A percentile compares a stretch with the other conserved stretches of the same genome.
These are phyloP conservation scores for Drosophila monieri DNA, from an alignment of 2,888 invertebrate species.

Conservation along the genomic window DNA sequence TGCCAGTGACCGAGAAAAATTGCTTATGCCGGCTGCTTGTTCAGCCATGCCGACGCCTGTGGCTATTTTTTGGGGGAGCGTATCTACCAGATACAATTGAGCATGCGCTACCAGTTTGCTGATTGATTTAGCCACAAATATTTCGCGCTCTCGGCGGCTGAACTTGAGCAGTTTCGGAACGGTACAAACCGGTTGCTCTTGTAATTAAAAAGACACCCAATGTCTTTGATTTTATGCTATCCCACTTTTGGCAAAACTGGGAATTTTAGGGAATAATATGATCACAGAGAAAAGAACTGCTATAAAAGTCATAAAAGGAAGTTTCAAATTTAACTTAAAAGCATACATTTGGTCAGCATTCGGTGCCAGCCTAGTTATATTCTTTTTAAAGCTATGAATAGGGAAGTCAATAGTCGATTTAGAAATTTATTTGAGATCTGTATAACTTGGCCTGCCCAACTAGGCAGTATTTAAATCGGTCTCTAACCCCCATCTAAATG, in stretches of 20 bases:
- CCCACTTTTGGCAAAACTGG: constrained; percentile 3
- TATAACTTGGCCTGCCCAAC: constrained; percentile 5
- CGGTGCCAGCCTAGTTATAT: neutral
- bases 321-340: neutral
- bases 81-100: constrained; percentile 49
- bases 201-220: constrained; percentile 33
- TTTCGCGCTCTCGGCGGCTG: constrained; percentile 29
- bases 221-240: constrained; percentile 18
- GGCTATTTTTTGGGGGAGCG: constrained; percentile 23
- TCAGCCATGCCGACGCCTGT: constrained; percentile 34
- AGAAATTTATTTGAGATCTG: neutral
- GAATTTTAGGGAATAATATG: constrained; percentile 1
- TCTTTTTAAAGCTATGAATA: neutral
- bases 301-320: constrained; percentile 13
- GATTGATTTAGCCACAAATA: constrained; percentile 47
- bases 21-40: constrained; percentile 38
- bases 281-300: constrained; percentile 17
- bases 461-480: constrained; percentile 33
- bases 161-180: constrained; percentile 38
- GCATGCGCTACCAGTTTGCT: constrained; percentile 40
- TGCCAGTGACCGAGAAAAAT: constrained; percentile 74
- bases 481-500: constrained; percentile 11
- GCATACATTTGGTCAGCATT: neutral
- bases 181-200: constrained; percentile 44
- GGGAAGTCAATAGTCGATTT: neutral